Evolutionary conservation across 2,113 vertebrate genomes (phyloP).

Genomic region (Oncorhynchus gorbuscha): DNA sequence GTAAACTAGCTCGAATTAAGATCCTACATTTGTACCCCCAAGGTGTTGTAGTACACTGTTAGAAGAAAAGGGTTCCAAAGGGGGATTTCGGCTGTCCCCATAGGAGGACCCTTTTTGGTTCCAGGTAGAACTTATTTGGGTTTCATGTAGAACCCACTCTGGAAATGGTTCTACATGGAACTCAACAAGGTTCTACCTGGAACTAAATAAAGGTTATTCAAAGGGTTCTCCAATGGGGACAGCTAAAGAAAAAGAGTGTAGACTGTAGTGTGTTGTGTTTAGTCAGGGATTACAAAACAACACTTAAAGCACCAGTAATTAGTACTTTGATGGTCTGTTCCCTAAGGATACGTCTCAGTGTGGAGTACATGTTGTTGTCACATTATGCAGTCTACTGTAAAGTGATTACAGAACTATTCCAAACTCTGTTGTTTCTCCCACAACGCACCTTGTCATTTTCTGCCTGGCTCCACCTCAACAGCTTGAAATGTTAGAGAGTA

Average conservation of each 20-base stretch:
- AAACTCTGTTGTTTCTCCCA: background rate
- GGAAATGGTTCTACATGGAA: too few species aligned
- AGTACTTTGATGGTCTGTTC: background rate
- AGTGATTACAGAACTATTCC: background rate
- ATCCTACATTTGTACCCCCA: too few species aligned
- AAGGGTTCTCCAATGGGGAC: too few species aligned
- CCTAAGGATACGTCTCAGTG: constrained; percentile 9
- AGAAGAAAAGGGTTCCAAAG: too few species aligned
- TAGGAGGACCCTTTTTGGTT: too few species aligned
- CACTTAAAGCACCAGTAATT: background rate
- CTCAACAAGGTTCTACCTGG: too few species aligned
- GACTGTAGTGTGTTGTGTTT: background rate
- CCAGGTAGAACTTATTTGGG: too few species aligned
- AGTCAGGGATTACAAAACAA: background rate
- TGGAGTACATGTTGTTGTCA: background rate
- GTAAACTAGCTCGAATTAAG: too few species aligned
- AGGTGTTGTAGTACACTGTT: background rate
- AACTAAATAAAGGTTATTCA: too few species aligned
- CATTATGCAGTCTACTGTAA: background rate
- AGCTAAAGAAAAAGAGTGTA: background rate
- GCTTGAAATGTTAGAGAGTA: constrained; percentile 1
- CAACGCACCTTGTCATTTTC: constrained; percentile 8
- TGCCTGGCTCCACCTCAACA: background rate
- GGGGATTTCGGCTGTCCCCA: too few species aligned
- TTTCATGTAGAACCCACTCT: too few species aligned